A percentile compares a stretch with the other conserved stretches of the same genome.
These are phyloP conservation scores for Antitype chi DNA, from an alignment of 2,888 invertebrate genomes.

Conservation along the genomic window DNA sequence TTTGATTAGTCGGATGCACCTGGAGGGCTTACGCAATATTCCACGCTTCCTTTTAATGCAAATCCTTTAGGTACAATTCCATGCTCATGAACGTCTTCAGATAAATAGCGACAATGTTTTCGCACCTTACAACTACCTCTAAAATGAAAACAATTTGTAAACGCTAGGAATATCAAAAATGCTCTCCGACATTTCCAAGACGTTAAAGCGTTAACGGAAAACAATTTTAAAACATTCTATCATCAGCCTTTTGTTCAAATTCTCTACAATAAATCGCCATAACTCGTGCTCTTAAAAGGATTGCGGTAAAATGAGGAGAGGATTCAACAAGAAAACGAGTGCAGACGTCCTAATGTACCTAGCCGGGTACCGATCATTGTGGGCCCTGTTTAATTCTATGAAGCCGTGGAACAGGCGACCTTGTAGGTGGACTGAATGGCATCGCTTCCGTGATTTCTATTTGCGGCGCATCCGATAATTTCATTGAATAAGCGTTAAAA, in stretches of 20 bases:
- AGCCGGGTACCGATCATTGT: constrained; percentile 46
- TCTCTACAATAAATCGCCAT: constrained; percentile 77
- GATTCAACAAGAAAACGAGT: constrained; percentile 75
- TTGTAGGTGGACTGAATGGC: constrained; percentile 77
- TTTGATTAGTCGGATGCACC: constrained; percentile 84
- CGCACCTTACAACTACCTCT: constrained; percentile 27
- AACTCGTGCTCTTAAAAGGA: constrained; percentile 82
- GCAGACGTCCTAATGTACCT: constrained; percentile 67
- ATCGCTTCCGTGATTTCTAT: constrained; percentile 80
- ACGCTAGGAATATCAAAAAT: constrained; percentile 61
- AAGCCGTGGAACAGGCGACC: constrained; percentile 76
- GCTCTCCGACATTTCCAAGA: constrained; percentile 58
- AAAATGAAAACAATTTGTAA: constrained; percentile 58
- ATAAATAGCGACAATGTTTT: constrained; percentile 17
- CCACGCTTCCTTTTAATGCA: constrained; percentile 44
- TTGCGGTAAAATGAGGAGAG: constrained; percentile 79
- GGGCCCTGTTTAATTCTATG: constrained; percentile 71
- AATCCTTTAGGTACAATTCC: constrained; percentile 42
- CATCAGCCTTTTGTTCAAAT: constrained; percentile 79
- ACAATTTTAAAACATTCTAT: constrained; percentile 81
- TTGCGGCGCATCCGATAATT: constrained; percentile 69
- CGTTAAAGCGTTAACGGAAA: constrained; percentile 69
- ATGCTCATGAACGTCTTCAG: not conserved
- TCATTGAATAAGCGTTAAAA: constrained; percentile 79
- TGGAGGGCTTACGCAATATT: constrained; percentile 78